These are phyloP conservation scores for Mus minutoides DNA, from an alignment of 2,797 vertebrate species.

Conservation along the genomic window DNA sequence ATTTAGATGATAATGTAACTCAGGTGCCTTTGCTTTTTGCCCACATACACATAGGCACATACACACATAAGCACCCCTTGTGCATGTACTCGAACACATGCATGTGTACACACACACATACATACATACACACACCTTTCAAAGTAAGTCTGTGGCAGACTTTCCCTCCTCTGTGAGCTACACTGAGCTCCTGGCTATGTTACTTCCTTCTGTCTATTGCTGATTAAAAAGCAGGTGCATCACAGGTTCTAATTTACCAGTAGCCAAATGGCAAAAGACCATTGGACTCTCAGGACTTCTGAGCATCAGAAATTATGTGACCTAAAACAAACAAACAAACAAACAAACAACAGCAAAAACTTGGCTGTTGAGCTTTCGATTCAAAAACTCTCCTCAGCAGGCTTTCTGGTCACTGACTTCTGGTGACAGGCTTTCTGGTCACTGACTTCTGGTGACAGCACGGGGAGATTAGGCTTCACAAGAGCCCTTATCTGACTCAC, in stretches of 20 bases:
- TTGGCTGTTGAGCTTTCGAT: neutral
- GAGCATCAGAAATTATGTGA: constrained; percentile 43
- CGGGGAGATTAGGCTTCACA: neutral
- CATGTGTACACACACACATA: no score
- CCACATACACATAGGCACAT: rapidly evolving
- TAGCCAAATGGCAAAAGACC: neutral
- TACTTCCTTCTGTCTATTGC: neutral
- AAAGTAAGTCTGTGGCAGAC: neutral
- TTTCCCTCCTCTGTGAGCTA: neutral
- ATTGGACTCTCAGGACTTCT: neutral
- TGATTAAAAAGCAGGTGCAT: neutral
- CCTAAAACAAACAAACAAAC: no score
- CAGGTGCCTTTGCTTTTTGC: neutral
- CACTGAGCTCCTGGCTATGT: neutral
- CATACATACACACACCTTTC: neutral
- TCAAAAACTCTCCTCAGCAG: neutral
- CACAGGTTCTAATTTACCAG: neutral
- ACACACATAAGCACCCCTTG: neutral
- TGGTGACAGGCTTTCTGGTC: neutral
- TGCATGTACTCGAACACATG: neutral
- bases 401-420: neutral
- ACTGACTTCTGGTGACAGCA: neutral
- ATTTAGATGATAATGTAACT: neutral
- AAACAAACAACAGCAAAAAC: neutral
- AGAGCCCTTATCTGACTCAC: neutral